Conservation (phyloP, 2,113 vertebrate species). For the Nymphicus hollandicus region DNA sequence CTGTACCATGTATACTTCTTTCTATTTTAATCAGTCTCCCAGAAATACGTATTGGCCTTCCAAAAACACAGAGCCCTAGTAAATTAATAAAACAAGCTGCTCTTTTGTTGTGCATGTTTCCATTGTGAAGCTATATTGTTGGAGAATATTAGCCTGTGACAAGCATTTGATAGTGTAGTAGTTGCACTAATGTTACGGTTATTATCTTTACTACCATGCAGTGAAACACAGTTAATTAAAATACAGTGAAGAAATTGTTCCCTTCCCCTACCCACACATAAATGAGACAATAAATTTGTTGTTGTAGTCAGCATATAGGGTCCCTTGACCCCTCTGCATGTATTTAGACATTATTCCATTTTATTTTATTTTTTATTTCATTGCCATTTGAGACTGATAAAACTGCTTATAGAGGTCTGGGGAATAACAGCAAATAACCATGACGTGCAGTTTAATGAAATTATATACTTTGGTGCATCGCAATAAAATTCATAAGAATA, state of each 20-base stretch:
- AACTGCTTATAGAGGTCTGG: neutral
- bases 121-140: slow-evolving; percentile 37
- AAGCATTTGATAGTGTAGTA: slow-evolving; percentile 24
- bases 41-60: slow-evolving; percentile 33
- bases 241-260: slow-evolving; percentile 42
- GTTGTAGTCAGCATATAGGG: slow-evolving; percentile 1
- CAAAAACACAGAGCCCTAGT: slow-evolving; percentile 8
- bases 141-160: slow-evolving; percentile 20
- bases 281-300: slow-evolving; percentile 43
- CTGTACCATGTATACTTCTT: slow-evolving; percentile 27
- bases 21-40: slow-evolving; percentile 51
- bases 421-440: slow-evolving; percentile 17
- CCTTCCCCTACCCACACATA: neutral
- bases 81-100: slow-evolving; percentile 56
- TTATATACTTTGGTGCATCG: neutral
- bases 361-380: slow-evolving; percentile 22
- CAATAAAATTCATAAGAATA: slow-evolving; percentile 14
- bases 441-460: slow-evolving; percentile 29
- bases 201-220: slow-evolving; percentile 41
- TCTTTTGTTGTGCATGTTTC: slow-evolving; percentile 23
- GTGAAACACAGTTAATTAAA: slow-evolving; percentile 65
- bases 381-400: slow-evolving; percentile 41
- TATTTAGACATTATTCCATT: slow-evolving; percentile 38
- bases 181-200: slow-evolving; percentile 36
- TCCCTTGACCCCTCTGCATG: slow-evolving; percentile 27